Base-by-base conservation (phyloP, 1,140 invertebrate genomes). In the Odontomachus brunneus region DNA sequence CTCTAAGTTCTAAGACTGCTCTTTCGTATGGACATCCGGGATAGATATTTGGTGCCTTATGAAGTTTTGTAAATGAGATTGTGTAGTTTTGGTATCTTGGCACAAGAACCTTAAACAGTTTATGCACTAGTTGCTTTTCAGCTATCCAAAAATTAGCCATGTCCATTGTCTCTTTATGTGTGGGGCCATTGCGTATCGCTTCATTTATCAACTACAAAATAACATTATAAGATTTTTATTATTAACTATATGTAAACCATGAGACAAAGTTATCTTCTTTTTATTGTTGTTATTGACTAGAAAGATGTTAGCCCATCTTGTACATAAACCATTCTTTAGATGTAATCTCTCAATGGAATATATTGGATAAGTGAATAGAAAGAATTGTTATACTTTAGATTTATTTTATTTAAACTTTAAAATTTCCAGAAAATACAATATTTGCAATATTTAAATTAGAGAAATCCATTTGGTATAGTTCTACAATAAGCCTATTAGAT, bases 21-120 rank as follows among this genome's bases (percentile, higher is more conserved):
- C 94, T 94, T 72, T 94, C 93, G 29, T 94, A 94, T 78, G 92
- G 89, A 38, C 86, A 85, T 38, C 94, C 95, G 55, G 96, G 96
- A 91, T 96, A 96, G 55, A 94, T 92, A 67, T 90, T 94, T 2
- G 97, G 97, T 29, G 96, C 96, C 89, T 95, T 96, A 73, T 96
- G 95, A 87, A 98, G 93, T 90, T 95, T 95, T 29, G 98, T 99
- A 90, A 95, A 98, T 1, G 96, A 95, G 9, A 95, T 92, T 49
- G 95, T 95, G 86, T 95, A 96, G 88, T 97, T 95, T 90, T 97
- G 94, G 94, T 96, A 99, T 69, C 97, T 94, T 14, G 98, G 98
- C 24, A 96, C 97, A 19, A 99, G 92, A 19, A 99, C 98, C 95
- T 99, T 98, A 89, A 99, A 99, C 53, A 99, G 93, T 94, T 99